Conservation (phyloP, 2,113 vertebrate genomes). For the Sterrhoptilus dennistouni region DNA sequence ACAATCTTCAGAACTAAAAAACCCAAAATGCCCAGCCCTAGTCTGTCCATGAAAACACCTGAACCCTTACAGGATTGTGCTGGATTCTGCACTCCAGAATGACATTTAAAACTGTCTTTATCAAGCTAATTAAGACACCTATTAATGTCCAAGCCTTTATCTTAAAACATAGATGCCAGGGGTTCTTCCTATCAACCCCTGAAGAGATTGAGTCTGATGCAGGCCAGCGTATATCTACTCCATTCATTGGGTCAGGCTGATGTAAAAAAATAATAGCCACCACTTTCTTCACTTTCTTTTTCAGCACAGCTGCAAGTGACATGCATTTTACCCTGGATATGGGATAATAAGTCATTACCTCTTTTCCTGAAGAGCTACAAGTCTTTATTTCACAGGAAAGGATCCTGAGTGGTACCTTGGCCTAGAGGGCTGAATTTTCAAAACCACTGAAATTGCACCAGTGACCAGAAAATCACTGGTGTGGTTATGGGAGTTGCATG, state of each 20-base stretch:
- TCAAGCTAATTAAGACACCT: background rate
- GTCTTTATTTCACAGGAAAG: background rate
- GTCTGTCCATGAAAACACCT: background rate
- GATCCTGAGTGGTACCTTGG: background rate
- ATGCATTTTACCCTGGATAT: rapidly evolving
- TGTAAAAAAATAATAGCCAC: background rate
- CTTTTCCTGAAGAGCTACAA: background rate
- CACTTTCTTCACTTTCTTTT: background rate
- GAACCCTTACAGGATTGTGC: background rate
- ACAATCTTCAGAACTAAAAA: background rate
- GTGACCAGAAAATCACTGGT: background rate
- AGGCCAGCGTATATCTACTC: background rate
- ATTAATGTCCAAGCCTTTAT: background rate
- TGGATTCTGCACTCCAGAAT: background rate
- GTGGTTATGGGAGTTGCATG: rapidly evolving
- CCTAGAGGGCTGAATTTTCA: background rate
- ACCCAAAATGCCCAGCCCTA: background rate
- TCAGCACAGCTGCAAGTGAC: background rate
- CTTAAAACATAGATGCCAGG: background rate
- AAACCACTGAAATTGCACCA: background rate
- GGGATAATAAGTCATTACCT: background rate
- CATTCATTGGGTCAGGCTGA: background rate
- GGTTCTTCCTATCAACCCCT: background rate
- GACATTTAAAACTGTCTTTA: background rate
- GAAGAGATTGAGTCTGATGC: background rate